Percentiles rank a stretch among this genome's conserved stretches.
Conservation (phyloP, 2,113 vertebrate species). For the Eretmochelys imbricata region DNA sequence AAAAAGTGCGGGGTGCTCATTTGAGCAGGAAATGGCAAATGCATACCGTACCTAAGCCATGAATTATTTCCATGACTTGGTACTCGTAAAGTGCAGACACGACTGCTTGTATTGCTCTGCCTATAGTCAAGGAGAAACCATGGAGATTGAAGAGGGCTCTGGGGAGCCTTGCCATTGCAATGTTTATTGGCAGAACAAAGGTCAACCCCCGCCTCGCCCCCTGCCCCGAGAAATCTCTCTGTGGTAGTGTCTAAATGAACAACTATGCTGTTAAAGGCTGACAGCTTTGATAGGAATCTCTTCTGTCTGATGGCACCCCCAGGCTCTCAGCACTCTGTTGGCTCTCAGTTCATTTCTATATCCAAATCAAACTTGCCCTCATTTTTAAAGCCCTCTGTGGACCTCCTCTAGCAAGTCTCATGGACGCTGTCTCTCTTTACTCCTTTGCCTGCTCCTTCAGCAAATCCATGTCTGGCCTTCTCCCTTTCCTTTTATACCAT, state of each 20-base stretch:
- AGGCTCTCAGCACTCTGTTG: background rate
- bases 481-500: background rate
- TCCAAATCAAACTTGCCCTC: background rate
- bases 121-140: background rate
- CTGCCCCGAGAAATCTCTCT: background rate
- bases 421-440: accelerated
- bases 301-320: background rate
- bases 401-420: background rate
- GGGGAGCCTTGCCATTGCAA: background rate
- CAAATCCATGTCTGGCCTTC: background rate
- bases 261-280: accelerated
- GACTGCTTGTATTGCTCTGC: background rate
- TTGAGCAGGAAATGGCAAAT: background rate
- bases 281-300: background rate
- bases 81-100: background rate
- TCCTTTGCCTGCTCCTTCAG: background rate
- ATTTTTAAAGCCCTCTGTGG: accelerated
- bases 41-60: background rate
- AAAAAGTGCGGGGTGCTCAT: accelerated
- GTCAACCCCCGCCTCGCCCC: background rate
- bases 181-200: background rate
- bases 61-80: background rate
- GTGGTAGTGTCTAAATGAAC: background rate
- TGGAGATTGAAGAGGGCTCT: background rate
- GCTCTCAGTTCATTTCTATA: too few species aligned